Conservation (phyloP, 1,140 invertebrate genomes). For the Magallana ariakensis region DNA sequence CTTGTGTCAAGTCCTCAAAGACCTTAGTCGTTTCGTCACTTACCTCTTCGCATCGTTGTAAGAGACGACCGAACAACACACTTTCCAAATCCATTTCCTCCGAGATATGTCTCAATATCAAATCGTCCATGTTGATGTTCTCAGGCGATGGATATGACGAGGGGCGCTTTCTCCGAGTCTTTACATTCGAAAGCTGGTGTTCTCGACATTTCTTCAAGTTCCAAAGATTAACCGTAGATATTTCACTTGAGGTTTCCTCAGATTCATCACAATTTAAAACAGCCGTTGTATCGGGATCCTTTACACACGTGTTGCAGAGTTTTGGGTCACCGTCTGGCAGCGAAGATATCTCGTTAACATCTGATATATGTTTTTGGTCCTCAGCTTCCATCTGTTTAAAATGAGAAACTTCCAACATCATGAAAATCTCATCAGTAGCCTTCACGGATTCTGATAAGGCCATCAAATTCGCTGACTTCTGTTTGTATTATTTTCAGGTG, state of each 20-base stretch:
- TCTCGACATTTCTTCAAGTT: background rate
- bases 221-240: background rate
- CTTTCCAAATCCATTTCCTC: conserved; percentile 6
- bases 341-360: background rate
- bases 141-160: background rate
- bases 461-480: too few species aligned
- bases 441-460: too few species aligned
- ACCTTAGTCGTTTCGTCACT: background rate
- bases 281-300: conserved; percentile 22
- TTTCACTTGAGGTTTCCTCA: conserved; percentile 7
- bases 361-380: background rate
- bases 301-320: background rate
- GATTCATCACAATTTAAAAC: conserved; percentile 17
- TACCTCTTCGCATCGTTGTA: background rate
- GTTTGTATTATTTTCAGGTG: too few species aligned
- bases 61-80: conserved; percentile 1
- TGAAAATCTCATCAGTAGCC: too few species aligned
- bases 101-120: background rate
- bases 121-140: background rate
- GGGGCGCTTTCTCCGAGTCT: too few species aligned
- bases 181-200: background rate
- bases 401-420: too few species aligned
- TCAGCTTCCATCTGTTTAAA: background rate
- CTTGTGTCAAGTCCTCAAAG: background rate
- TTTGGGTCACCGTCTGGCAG: background rate